Evolutionary conservation across 2,888 invertebrate species (phyloP), one percentile per base, ranked within the genome.

Genomic region (Glyphotaelius pellucidus): DNA sequence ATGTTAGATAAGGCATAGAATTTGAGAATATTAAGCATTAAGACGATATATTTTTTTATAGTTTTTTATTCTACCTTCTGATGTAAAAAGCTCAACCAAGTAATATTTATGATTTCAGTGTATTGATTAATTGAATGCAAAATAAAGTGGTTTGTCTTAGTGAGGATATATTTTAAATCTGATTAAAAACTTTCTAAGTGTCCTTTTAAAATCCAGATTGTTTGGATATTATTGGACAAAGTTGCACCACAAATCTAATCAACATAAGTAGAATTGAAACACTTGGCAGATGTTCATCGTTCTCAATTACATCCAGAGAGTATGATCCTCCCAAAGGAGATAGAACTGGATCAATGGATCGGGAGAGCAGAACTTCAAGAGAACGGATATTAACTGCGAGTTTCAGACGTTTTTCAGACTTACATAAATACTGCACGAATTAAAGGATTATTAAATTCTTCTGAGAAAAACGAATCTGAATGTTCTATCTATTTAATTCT

Each of bases 341-440:
- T 47, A 52, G 85, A 90, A 67, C 84, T 90, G 85, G 91, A 91
- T 91, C 91, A 91, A 91, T 91, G 91, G 91, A 87, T 91, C 88
- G 80, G 91, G 87, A 79, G 3, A 88, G 88, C 32, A 79, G 88
- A 67, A 38, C 79, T 67, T 47, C 30, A 47, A 47, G 35, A 38
- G 88, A 79, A 35, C 88, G 88, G 86, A n/a, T 47, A 47, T 47
- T 86, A 31, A 47, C 15, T 52, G 30, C 30, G 31, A 30, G 86
- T 86, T 86, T 83, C 31, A 83, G 25, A 83, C 19, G 5, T 67
- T 15, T 67, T 67, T 42, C 42, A 42, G 42, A 42, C 42, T 42
- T 42, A 12, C 42, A 25, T 19, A 67, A 67, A 67, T 67, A 67
- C 9, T 67, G n/a, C 67, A 25, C 9, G 9, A 67, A 25, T 25